These are phyloP conservation scores for Nothocercus julius DNA, from an alignment of 2,113 vertebrate genomes.

Conservation along the genomic window DNA sequence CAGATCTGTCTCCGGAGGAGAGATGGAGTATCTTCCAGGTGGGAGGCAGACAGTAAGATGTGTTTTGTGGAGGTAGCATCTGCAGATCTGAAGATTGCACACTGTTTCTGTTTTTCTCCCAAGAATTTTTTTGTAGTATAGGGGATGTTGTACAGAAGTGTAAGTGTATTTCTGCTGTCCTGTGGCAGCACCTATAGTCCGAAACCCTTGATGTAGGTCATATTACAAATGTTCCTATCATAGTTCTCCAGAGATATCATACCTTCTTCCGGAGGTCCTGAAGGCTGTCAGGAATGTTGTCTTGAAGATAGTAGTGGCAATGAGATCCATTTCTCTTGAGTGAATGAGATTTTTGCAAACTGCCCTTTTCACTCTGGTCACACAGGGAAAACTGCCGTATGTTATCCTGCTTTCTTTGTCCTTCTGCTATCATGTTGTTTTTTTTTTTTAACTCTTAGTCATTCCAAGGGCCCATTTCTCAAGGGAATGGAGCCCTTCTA, in stretches of 20 bases:
- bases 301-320: neutral
- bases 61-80: neutral
- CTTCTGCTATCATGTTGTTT: neutral
- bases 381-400: neutral
- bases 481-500: neutral
- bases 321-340: neutral
- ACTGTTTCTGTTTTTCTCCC: neutral
- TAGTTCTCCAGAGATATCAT: neutral
- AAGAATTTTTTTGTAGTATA: neutral
- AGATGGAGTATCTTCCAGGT: neutral
- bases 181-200: neutral
- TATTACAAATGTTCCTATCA: neutral
- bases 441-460: neutral
- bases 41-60: neutral
- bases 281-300: neutral
- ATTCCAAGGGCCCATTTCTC: neutral
- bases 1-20: neutral
- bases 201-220: neutral
- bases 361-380: neutral
- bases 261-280: neutral
- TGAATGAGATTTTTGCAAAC: neutral
- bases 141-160: neutral
- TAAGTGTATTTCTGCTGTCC: neutral
- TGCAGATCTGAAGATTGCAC: neutral
- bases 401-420: neutral